Evolutionary conservation across 2,113 vertebrate genomes (phyloP).

Genomic region (Lynx canadensis): DNA sequence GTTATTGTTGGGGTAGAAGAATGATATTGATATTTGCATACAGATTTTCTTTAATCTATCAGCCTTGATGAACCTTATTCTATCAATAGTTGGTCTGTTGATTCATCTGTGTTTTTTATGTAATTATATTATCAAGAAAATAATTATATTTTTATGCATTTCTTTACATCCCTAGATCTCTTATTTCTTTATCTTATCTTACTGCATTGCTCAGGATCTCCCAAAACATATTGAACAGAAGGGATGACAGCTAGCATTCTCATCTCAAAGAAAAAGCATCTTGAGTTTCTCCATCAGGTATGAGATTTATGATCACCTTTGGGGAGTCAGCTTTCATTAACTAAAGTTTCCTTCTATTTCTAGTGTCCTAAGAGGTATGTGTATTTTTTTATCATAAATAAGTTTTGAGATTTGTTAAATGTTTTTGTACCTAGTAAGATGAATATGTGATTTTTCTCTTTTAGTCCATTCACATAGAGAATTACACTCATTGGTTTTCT

Average conservation of each 20-base stretch:
- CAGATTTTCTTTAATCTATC: not conserved
- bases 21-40: not conserved
- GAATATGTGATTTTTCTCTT: slow-evolving; percentile 5
- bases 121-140: not conserved
- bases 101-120: not conserved
- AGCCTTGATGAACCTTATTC: not conserved
- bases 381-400: not conserved
- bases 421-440: not conserved
- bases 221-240: not conserved
- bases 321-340: not conserved
- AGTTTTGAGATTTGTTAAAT: not conserved
- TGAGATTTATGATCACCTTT: not conserved
- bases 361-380: not conserved
- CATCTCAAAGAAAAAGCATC: not conserved
- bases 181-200: not conserved
- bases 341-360: not conserved
- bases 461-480: not conserved
- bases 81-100: not conserved
- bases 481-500: not conserved
- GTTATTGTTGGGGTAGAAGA: not conserved
- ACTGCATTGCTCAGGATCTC: not conserved
- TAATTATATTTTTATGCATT: not conserved
- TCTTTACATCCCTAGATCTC: not conserved
- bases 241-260: not conserved
- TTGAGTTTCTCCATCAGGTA: not conserved